phyloP scores from a whole-genome alignment of 1,140 invertebrate genomes.

The Oryctes rhinoceros region DNA sequence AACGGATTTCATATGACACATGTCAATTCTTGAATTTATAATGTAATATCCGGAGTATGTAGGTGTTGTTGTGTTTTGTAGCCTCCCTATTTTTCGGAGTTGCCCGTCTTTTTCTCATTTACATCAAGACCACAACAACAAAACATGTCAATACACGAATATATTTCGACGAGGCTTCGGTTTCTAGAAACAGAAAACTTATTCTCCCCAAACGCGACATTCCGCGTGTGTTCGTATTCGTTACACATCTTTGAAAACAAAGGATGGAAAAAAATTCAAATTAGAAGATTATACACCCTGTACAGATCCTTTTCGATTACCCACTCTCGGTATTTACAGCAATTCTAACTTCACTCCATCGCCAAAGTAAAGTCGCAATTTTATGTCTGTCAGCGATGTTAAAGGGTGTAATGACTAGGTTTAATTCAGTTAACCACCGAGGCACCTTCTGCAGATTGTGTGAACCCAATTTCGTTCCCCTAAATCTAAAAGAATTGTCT shows the following conservation, averaged over 20 bases:
- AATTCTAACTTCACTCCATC: neutral
- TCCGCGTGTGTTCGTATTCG: too few relatives aligned
- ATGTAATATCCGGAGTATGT: constrained; percentile 27
- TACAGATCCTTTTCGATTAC: too few relatives aligned
- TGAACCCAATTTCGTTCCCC: neutral
- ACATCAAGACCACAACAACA: too few relatives aligned
- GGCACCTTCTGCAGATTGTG: constrained; percentile 25
- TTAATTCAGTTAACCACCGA: constrained; percentile 40
- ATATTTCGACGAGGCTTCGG: too few relatives aligned
- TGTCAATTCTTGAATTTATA: constrained; percentile 40
- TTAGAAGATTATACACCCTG: too few relatives aligned
- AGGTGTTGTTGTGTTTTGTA: neutral
- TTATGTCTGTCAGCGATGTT: constrained; percentile 5
- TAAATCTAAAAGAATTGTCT: neutral
- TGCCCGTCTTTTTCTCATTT: neutral
- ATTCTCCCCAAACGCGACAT: too few relatives aligned
- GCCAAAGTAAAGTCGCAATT: neutral
- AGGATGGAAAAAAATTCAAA: too few relatives aligned
- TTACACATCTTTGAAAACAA: too few relatives aligned
- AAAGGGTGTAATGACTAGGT: constrained; percentile 25
- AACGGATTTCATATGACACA: constrained; percentile 21
- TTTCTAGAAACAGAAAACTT: too few relatives aligned
- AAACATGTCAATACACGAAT: too few relatives aligned
- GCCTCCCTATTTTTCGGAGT: neutral
- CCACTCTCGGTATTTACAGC: neutral